Percentiles rank a stretch among this genome's conserved stretches.
phyloP scores from a whole-genome alignment of 2,888 invertebrate genomes.

The Melieria crassipennis region DNA sequence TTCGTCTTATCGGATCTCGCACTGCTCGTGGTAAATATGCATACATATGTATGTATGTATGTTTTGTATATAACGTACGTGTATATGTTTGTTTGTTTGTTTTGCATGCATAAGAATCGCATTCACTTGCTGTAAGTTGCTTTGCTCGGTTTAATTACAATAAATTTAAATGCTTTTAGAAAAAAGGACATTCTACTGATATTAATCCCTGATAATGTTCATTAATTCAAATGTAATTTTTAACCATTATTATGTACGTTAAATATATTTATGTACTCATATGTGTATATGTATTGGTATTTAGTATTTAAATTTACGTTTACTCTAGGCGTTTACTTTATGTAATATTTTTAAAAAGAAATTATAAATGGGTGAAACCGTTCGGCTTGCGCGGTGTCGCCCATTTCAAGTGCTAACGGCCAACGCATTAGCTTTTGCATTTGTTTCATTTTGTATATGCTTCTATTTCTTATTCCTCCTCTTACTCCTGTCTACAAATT shows the following conservation, averaged over 20 bases:
- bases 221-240: conserved; percentile 32
- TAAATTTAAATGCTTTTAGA: conserved; percentile 30
- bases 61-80: conserved; percentile 28
- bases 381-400: too few relatives aligned
- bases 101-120: conserved; percentile 37
- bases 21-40: conserved; percentile 10
- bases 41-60: conserved; percentile 33
- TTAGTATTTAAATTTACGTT: conserved; percentile 8
- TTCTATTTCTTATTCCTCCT: conserved; percentile 20
- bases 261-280: conserved; percentile 24
- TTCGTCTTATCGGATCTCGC: too few relatives aligned
- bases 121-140: conserved; percentile 41
- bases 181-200: conserved; percentile 31
- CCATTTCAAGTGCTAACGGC: conserved; percentile 38
- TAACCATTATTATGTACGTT: background rate
- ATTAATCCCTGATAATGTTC: conserved; percentile 40
- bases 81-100: conserved; percentile 39
- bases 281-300: conserved; percentile 32
- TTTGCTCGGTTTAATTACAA: conserved; percentile 31
- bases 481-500: too few relatives aligned
- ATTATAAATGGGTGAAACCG: conserved; percentile 24
- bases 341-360: conserved; percentile 1
- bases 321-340: background rate
- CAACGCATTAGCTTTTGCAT: conserved; percentile 45
- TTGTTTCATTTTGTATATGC: conserved; percentile 34